Percentiles rank a stretch among this genome's conserved stretches.
Conservation (phyloP, 2,888 invertebrate genomes). For the Pachydiplax longipennis region DNA sequence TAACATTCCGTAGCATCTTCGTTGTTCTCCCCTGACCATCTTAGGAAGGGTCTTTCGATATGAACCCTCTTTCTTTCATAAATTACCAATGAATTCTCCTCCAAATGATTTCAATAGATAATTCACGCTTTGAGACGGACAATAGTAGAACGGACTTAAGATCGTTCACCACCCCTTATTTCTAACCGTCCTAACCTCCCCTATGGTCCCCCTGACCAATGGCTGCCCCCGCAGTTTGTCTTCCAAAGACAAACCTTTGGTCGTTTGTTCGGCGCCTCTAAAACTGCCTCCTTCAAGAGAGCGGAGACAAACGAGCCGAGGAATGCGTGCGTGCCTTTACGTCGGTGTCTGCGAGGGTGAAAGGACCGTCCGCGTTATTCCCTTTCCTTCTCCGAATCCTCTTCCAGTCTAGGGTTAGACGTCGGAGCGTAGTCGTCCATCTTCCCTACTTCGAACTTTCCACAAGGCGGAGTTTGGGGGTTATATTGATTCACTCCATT, state of each 20-base stretch:
- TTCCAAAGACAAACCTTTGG: conserved; percentile 34
- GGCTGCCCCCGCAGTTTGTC: conserved; percentile 11
- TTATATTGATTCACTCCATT: not conserved
- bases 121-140: no score
- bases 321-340: not conserved
- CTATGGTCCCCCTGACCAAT: not conserved
- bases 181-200: not conserved
- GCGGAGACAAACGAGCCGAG: conserved; percentile 8
- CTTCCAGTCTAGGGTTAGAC: not conserved
- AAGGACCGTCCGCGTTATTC: not conserved
- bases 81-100: not conserved
- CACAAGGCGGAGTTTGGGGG: not conserved
- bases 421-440: not conserved
- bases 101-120: no score
- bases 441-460: not conserved
- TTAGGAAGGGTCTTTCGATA: no score
- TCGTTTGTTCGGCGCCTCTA: conserved; percentile 9
- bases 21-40: no score
- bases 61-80: not conserved
- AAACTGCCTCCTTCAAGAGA: conserved; percentile 1
- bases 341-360: not conserved
- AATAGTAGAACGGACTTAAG: no score
- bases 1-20: no score
- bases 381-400: not conserved
- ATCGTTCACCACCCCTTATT: not conserved